A percentile compares a stretch with the other conserved stretches of the same genome.
These are phyloP conservation scores for Antitype chi DNA, from an alignment of 2,888 invertebrate genomes.

Conservation along the genomic window DNA sequence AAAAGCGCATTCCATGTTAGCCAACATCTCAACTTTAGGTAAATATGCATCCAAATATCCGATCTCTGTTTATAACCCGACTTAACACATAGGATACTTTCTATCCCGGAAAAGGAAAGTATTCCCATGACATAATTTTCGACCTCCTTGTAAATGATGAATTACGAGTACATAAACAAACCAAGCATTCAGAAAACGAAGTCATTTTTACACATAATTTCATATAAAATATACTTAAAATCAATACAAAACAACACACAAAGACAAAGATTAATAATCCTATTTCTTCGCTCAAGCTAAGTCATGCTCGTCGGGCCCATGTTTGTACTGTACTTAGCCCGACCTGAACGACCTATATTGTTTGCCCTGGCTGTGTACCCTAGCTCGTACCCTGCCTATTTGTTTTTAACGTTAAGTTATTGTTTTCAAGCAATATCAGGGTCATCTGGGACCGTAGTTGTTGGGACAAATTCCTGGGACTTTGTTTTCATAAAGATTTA, in stretches of 20 bases:
- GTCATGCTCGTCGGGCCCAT: slow-evolving; percentile 38
- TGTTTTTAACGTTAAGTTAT: slow-evolving; percentile 43
- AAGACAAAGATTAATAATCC: slow-evolving; percentile 29
- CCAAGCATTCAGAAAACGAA: neutral
- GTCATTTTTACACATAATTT: neutral
- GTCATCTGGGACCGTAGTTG: slow-evolving; percentile 14
- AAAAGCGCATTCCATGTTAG: no score
- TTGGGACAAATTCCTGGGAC: neutral
- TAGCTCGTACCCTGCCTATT: slow-evolving; percentile 37
- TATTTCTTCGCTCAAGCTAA: slow-evolving; percentile 42
- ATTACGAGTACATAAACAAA: no score
- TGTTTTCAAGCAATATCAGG: slow-evolving; percentile 36
- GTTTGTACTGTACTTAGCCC: slow-evolving; percentile 55
- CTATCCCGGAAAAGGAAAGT: no score
- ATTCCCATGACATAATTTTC: no score
- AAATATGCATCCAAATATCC: no score
- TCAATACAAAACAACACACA: slow-evolving; percentile 10
- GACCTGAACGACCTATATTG: slow-evolving; percentile 53
- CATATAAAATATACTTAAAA: neutral
- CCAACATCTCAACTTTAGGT: no score
- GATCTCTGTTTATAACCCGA: no score
- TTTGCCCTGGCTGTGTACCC: slow-evolving; percentile 37
- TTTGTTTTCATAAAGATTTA: neutral
- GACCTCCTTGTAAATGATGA: neutral
- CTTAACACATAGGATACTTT: no score